These are phyloP conservation scores for Chydorus sphaericus DNA, from an alignment of 2,888 invertebrate genomes.

Conservation along the genomic window DNA sequence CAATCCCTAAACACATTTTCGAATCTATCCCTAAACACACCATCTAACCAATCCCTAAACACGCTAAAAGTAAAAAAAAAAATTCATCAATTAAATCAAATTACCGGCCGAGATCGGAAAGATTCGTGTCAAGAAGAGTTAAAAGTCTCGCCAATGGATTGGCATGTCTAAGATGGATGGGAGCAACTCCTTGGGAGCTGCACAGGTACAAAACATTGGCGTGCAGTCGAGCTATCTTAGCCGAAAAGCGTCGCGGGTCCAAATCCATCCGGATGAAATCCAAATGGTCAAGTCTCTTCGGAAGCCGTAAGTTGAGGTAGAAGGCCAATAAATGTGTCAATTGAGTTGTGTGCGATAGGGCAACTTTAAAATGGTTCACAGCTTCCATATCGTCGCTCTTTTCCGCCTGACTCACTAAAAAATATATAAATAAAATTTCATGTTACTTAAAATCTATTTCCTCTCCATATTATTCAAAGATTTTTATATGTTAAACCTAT, in stretches of 20 bases:
- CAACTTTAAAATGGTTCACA: constrained; percentile 34
- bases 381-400: background rate
- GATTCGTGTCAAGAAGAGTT: constrained; percentile 24
- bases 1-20: too few species aligned
- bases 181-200: constrained; percentile 28
- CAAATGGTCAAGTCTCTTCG: constrained; percentile 35
- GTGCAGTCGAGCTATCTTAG: constrained; percentile 29
- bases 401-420: background rate
- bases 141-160: constrained; percentile 29
- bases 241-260: background rate
- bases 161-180: constrained; percentile 26
- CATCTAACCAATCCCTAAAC: constrained; percentile 13
- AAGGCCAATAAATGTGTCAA: constrained; percentile 65
- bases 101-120: constrained; percentile 26
- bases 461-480: too few species aligned
- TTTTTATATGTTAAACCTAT: too few species aligned
- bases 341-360: constrained; percentile 73
- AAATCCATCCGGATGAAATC: constrained; percentile 18
- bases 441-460: too few species aligned
- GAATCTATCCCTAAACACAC: too few species aligned
- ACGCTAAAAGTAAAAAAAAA: background rate
- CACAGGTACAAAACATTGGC: constrained; percentile 32
- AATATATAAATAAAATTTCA: background rate
- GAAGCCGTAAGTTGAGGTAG: constrained; percentile 66
- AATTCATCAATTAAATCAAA: background rate